A percentile compares a stretch with the other conserved stretches of the same genome.
Evolutionary conservation across 2,113 vertebrate genomes (phyloP).

Genomic region (Trachemys scripta): DNA sequence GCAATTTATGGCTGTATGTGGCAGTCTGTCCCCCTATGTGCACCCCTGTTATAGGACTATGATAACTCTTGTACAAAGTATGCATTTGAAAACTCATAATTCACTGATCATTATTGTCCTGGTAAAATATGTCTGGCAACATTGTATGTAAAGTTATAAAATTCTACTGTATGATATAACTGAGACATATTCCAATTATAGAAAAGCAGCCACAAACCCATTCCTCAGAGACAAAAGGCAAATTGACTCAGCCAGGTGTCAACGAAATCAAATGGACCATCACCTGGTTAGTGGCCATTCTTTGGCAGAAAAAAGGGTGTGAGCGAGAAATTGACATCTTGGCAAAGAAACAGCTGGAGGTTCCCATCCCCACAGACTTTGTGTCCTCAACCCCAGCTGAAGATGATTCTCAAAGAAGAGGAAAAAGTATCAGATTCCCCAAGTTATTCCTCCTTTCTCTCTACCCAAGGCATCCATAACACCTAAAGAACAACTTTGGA

Average conservation of each 20-base stretch:
- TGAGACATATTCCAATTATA: neutral
- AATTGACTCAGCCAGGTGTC: neutral
- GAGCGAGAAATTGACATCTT: neutral
- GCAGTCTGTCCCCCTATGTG: neutral
- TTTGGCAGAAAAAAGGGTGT: neutral
- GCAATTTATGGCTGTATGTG: neutral
- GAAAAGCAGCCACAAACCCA: neutral
- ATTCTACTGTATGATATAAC: neutral
- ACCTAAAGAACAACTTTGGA: neutral
- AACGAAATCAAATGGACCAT: neutral
- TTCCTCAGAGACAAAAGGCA: neutral
- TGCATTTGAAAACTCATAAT: neutral
- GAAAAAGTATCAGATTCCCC: neutral
- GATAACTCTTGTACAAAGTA: neutral
- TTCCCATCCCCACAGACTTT: neutral
- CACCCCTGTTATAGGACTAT: neutral
- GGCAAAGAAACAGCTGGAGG: neutral
- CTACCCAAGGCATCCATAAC: neutral
- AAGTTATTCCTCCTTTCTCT: neutral
- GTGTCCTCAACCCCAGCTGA: neutral
- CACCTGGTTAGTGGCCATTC: neutral
- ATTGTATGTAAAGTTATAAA: neutral
- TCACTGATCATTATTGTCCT: neutral
- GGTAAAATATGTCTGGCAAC: neutral
- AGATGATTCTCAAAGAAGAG: neutral